Base-by-base conservation (phyloP, 2,888 invertebrate genomes). In the Pyrgus malvae region DNA sequence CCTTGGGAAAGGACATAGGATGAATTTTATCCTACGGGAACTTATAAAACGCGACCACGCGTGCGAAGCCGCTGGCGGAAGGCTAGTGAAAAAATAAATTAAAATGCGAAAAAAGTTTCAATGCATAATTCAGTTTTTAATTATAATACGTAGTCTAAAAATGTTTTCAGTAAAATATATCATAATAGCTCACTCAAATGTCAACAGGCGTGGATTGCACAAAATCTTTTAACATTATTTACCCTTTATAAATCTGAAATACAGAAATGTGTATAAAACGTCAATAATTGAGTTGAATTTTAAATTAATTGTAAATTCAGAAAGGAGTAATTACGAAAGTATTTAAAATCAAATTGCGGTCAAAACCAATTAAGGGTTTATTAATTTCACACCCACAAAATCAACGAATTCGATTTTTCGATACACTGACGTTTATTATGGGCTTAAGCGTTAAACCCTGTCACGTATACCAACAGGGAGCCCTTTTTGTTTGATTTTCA, bases 341-440 rank as follows among this genome's bases (percentile, higher is more conserved):
- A n/a, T n/a, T n/a, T n/a, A n/a, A n/a, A n/a, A n/a, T n/a, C n/a
- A n/a, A n/a, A n/a, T n/a, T n/a, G n/a, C n/a, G 8, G 16, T 23
- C n/a, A 14, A 11, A 37, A 25, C 16, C 37, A 25, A 37, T 27
- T 3, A 21, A 37, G 16, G n/a, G 11, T 27, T 37, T 14, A 19
- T 12, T 19, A 4, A 0, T 11, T 12, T 46, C 11, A 23, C 35
- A 37, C 16, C n/a, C 3, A 14, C 9, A 4, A 45, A 8, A 33
- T 31, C 6, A 21, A 41, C 12, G 16, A 31, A 9, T 12, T n/a
- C n/a, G 21, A 41, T 49, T 27, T 7, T 21, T 49, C 23, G 23
- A 33, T 49, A 9, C 17, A 42, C 25, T 17, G 17, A 35, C 41
- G 33, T 50, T 42, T 42, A 48, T 31, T 49, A 42, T 19, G 19